Conservation (phyloP, 2,888 invertebrate species). For the Sipha maydis region DNA sequence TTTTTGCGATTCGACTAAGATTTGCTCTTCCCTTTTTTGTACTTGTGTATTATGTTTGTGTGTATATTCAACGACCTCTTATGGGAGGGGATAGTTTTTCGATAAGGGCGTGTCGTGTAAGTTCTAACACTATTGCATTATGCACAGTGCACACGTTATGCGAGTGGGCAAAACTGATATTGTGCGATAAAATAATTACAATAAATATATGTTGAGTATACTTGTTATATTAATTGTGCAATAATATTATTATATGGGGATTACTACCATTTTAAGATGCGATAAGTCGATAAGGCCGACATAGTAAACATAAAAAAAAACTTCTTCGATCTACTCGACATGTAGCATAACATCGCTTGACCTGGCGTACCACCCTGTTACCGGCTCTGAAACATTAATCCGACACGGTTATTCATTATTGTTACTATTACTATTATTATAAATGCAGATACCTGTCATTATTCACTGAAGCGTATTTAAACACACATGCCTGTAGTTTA, state of each 20-base stretch:
- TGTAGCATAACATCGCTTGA: constrained; percentile 38
- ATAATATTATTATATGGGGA: neutral
- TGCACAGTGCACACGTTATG: neutral
- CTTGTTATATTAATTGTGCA: neutral
- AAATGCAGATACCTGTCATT: constrained; percentile 57
- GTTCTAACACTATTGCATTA: constrained; percentile 25
- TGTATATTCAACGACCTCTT: constrained; percentile 7
- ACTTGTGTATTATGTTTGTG: neutral
- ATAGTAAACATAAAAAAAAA: constrained; percentile 33
- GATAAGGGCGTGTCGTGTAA: constrained; percentile 23
- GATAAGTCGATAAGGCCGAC: neutral
- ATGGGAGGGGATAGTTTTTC: constrained; percentile 12
- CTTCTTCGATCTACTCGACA: constrained; percentile 19
- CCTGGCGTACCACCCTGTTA: constrained; percentile 60
- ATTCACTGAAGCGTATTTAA: constrained; percentile 55
- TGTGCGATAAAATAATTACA: neutral
- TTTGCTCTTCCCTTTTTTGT: constrained; percentile 13
- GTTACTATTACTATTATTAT: constrained; percentile 45
- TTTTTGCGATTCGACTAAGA: neutral
- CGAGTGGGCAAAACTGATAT: neutral
- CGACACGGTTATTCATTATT: constrained; percentile 56
- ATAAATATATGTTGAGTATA: neutral
- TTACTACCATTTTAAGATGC: neutral
- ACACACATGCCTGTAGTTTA: constrained; percentile 29
- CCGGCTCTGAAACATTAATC: constrained; percentile 60